Conservation (phyloP, 2,888 invertebrate species). For the Mimachlamys varia region DNA sequence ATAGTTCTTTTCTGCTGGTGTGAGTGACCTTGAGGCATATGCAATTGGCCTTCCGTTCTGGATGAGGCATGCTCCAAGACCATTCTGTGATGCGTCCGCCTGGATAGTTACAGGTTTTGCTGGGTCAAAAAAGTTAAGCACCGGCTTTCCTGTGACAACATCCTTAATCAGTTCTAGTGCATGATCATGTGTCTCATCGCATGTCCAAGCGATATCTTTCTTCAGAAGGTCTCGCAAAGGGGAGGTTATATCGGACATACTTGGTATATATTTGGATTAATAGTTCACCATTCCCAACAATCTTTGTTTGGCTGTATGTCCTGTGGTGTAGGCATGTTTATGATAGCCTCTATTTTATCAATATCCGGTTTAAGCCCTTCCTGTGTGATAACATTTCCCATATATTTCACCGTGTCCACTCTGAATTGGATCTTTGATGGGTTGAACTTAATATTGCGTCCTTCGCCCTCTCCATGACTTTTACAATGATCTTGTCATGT, state of each 20-base stretch:
- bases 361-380: conserved; percentile 54
- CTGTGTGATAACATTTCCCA: conserved; percentile 54
- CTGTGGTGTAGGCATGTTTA: conserved; percentile 45
- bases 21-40: conserved; percentile 43
- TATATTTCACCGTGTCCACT: conserved; percentile 52
- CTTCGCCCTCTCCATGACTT: conserved; percentile 52
- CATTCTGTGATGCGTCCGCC: conserved; percentile 53
- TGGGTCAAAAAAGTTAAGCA: conserved; percentile 39
- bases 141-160: conserved; percentile 37
- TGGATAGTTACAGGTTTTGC: conserved; percentile 43
- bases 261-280: conserved; percentile 37
- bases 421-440: conserved; percentile 46
- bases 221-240: background rate
- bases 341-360: conserved; percentile 56
- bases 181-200: conserved; percentile 36
- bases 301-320: conserved; percentile 5
- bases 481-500: conserved; percentile 55
- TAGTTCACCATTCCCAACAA: conserved; percentile 44
- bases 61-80: conserved; percentile 53
- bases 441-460: conserved; percentile 56
- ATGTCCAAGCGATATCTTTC: conserved; percentile 40
- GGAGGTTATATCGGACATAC: background rate
- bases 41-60: conserved; percentile 55
- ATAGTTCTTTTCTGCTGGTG: conserved; percentile 38
- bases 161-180: conserved; percentile 41